A percentile compares a stretch with the other conserved stretches of the same genome.
These are phyloP conservation scores for Drosophila malerkotliana DNA, from an alignment of 1,140 invertebrate genomes.

Conservation along the genomic window DNA sequence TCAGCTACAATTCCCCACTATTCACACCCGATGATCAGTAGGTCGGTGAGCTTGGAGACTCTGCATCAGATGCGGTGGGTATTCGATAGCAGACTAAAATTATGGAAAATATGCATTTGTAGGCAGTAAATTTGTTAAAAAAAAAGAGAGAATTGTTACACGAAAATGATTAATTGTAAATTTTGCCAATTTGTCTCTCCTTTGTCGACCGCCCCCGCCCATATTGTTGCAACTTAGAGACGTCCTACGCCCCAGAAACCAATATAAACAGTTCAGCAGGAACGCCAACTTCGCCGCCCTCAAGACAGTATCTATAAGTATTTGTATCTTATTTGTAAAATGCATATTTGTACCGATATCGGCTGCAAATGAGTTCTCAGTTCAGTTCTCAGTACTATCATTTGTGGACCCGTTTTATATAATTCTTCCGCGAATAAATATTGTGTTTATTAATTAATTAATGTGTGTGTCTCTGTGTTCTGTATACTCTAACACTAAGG, in stretches of 20 bases:
- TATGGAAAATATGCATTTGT: constrained; percentile 71
- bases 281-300: constrained; percentile 62
- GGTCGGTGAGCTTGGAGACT: neutral
- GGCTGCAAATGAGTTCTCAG: constrained; percentile 32
- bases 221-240: constrained; percentile 61
- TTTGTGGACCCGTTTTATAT: constrained; percentile 36
- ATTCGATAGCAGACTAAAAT: constrained; percentile 30
- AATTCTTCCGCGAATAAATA: constrained; percentile 65
- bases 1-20: constrained; percentile 13
- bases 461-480: constrained; percentile 31
- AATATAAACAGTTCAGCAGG: constrained; percentile 26
- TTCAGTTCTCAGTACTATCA: constrained; percentile 27
- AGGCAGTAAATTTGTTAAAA: constrained; percentile 77
- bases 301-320: constrained; percentile 75
- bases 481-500: constrained; percentile 68
- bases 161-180: constrained; percentile 65
- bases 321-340: constrained; percentile 70
- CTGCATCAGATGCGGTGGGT: neutral
- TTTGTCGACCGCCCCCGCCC: constrained; percentile 12
- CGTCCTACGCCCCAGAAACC: constrained; percentile 13
- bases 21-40: constrained; percentile 3
- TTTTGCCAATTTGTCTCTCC: constrained; percentile 28
- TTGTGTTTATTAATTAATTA: constrained; percentile 70
- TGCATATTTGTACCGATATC: constrained; percentile 50
- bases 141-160: constrained; percentile 69